phyloP scores from a whole-genome alignment of 35 echinoderm and acorn worm genomes.

The Stichopus chloronotus region DNA sequence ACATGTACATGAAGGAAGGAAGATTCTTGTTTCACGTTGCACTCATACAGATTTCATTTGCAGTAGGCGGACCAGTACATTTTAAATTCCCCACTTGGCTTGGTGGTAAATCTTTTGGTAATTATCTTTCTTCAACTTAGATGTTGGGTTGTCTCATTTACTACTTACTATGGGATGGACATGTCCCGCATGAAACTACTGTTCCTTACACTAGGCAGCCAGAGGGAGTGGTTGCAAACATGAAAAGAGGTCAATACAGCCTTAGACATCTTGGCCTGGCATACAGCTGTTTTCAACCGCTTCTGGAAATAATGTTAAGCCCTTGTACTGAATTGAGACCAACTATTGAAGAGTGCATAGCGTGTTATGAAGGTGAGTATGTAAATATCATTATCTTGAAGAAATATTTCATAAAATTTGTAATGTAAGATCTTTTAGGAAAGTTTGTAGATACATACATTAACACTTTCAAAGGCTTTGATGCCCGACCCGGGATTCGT shows the following conservation, averaged over 20 bases:
- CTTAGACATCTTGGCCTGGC: conserved; percentile 39
- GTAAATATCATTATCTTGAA: no score
- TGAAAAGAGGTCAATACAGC: conserved; percentile 4
- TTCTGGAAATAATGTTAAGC: conserved; percentile 5
- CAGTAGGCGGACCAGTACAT: neutral
- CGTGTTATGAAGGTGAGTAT: neutral
- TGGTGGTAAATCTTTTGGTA: neutral
- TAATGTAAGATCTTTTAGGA: no score
- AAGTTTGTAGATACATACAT: no score
- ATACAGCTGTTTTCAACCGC: neutral
- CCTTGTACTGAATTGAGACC: neutral
- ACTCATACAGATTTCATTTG: no score
- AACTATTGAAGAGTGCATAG: conserved; percentile 7
- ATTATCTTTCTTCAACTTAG: conserved; percentile 2
- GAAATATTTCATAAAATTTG: no score
- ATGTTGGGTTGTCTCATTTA: conserved; percentile 42
- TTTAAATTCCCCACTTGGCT: conserved; percentile 8
- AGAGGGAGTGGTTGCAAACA: conserved; percentile 14
- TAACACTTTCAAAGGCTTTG: no score
- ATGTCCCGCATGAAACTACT: conserved; percentile 44
- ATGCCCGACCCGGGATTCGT: no score
- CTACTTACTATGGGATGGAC: conserved; percentile 37
- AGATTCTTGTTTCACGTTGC: no score
- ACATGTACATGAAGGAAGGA: no score
- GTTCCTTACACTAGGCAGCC: conserved; percentile 38